These are phyloP conservation scores for Embidobia sp. DNA, from an alignment of 2,888 invertebrate genomes.

Conservation along the genomic window DNA sequence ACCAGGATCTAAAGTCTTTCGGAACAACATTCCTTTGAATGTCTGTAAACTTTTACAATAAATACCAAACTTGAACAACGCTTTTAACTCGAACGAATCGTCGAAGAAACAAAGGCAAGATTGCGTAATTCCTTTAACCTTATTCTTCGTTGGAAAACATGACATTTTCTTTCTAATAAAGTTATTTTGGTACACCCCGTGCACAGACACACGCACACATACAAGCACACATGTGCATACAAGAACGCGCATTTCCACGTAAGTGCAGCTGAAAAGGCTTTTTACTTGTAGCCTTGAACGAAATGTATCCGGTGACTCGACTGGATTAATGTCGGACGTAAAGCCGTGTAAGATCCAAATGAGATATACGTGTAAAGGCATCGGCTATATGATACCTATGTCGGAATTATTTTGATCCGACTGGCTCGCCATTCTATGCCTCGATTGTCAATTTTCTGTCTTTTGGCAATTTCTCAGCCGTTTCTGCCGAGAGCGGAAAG, in stretches of 20 bases:
- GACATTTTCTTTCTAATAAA: conserved; percentile 59
- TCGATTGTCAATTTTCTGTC: no score
- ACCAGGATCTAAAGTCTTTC: no score
- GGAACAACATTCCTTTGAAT: conserved; percentile 14
- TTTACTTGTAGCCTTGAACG: conserved; percentile 81
- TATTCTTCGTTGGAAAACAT: conserved; percentile 32
- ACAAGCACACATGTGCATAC: conserved; percentile 36
- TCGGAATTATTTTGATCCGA: conserved; percentile 46
- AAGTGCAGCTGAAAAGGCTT: conserved; percentile 79
- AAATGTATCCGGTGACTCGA: conserved; percentile 80
- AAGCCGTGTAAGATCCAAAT: conserved; percentile 62
- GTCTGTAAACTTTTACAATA: conserved; percentile 21
- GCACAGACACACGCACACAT: conserved; percentile 25
- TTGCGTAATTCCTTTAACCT: conserved; percentile 30
- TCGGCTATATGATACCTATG: conserved; percentile 54
- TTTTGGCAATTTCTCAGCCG: no score
- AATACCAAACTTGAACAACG: conserved; percentile 17
- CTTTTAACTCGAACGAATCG: conserved; percentile 18
- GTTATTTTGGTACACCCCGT: conserved; percentile 62
- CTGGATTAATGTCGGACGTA: conserved; percentile 65
- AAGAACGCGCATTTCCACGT: conserved; percentile 67
- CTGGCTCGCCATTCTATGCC: conserved; percentile 37
- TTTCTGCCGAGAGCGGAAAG: no score
- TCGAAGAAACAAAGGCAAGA: conserved; percentile 37
- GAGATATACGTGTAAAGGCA: conserved; percentile 60